Evolutionary conservation across 2,113 vertebrate genomes (phyloP).

Genomic region (Pteruthius melanotis): DNA sequence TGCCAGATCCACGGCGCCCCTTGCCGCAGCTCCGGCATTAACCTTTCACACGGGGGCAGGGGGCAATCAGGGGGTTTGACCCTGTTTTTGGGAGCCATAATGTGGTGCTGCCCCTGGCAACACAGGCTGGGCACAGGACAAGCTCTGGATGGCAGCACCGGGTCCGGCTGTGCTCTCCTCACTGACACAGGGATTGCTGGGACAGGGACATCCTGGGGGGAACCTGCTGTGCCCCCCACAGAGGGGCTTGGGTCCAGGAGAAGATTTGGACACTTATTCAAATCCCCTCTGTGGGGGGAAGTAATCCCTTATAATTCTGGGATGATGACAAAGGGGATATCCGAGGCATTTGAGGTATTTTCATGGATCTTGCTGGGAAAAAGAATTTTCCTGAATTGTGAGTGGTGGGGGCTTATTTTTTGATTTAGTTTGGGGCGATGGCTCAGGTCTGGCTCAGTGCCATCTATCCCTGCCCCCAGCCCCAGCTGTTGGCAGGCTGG

Average conservation of each 20-base stretch:
- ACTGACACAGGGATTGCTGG: not conserved
- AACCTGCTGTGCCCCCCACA: not conserved
- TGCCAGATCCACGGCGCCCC: not conserved
- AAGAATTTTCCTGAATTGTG: not conserved
- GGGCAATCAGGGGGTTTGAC: not conserved
- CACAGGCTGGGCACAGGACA: accelerated
- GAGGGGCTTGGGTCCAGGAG: not conserved
- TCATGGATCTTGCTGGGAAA: not conserved
- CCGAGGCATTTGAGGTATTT: not conserved
- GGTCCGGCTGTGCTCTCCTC: not conserved
- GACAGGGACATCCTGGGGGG: not conserved
- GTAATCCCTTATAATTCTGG: accelerated
- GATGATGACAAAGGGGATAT: not conserved
- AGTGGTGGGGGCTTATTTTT: not conserved
- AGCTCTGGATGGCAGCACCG: accelerated
- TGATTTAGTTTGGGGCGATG: not conserved
- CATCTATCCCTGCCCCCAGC: not conserved
- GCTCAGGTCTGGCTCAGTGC: not conserved
- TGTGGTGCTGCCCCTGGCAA: not conserved
- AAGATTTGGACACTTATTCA: not conserved
- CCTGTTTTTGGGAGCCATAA: accelerated
- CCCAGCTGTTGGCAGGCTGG: not conserved
- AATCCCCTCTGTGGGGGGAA: not conserved
- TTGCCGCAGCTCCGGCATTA: not conserved
- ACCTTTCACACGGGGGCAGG: not conserved